phyloP scores from a whole-genome alignment of 2,113 vertebrate genomes.

The Microcebus tavaratra region DNA sequence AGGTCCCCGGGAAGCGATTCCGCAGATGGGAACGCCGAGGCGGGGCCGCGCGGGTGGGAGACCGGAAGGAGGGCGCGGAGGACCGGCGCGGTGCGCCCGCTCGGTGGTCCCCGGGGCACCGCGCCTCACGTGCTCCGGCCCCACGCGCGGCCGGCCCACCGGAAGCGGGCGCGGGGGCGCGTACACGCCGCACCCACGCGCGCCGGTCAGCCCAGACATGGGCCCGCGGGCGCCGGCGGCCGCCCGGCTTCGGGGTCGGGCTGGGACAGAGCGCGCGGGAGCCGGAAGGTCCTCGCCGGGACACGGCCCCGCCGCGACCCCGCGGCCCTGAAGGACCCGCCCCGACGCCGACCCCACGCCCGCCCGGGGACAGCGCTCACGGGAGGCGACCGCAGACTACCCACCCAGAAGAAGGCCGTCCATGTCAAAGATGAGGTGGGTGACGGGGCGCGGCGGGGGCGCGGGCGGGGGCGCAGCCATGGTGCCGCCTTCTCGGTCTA shows the following conservation, averaged over 20 bases:
- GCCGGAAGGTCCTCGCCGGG: neutral
- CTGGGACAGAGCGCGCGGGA: neutral
- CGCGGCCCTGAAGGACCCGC: neutral
- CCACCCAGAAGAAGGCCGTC: slow-evolving; percentile 94
- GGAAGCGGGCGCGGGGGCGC: neutral
- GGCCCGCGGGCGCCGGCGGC: neutral
- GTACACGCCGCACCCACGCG: neutral
- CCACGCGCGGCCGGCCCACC: neutral
- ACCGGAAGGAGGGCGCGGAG: neutral
- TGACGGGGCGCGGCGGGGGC: slow-evolving; percentile 82
- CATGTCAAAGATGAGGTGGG: slow-evolving; percentile 95
- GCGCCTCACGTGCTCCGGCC: neutral
- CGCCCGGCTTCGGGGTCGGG: neutral
- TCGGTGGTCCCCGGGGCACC: neutral
- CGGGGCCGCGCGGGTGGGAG: neutral
- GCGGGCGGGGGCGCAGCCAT: slow-evolving; percentile 62
- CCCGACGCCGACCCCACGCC: neutral
- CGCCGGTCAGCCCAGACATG: neutral
- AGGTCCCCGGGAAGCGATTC: rapidly evolving
- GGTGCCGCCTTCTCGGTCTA: neutral
- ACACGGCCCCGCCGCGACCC: neutral
- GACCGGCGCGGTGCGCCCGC: neutral
- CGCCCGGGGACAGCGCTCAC: neutral
- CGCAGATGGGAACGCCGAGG: neutral
- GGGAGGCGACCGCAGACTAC: slow-evolving; percentile 64